A percentile compares a stretch with the other conserved stretches of the same genome.
Conservation (phyloP, 1,140 invertebrate species). For the Mya arenaria region DNA sequence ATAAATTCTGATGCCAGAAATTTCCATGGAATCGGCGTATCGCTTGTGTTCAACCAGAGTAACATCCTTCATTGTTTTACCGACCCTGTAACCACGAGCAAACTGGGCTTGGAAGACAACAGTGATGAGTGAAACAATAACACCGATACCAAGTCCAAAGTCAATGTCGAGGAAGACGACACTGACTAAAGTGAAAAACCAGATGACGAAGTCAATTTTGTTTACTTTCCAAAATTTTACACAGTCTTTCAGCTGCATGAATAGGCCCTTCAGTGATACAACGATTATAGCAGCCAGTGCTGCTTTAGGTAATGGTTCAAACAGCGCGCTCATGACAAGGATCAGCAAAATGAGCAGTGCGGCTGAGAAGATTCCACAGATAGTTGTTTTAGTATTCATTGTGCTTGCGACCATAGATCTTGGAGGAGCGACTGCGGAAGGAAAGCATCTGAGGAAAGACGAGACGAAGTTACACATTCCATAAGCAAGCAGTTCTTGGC, state of each 20-base stretch:
- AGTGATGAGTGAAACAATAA: slow-evolving; percentile 73
- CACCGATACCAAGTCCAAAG: slow-evolving; percentile 76
- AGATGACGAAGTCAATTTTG: slow-evolving; percentile 78
- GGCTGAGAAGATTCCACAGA: slow-evolving; percentile 80
- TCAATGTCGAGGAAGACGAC: slow-evolving; percentile 78
- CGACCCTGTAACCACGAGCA: slow-evolving; percentile 72
- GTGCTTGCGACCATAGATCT: slow-evolving; percentile 85
- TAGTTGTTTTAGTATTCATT: slow-evolving; percentile 73
- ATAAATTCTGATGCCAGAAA: slow-evolving; percentile 81
- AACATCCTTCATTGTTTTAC: slow-evolving; percentile 66
- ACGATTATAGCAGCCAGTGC: slow-evolving; percentile 78
- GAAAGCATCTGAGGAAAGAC: slow-evolving; percentile 83
- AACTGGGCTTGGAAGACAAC: slow-evolving; percentile 78
- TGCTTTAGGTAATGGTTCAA: slow-evolving; percentile 80
- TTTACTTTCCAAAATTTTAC: slow-evolving; percentile 76
- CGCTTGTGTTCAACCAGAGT: slow-evolving; percentile 65
- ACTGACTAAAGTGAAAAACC: slow-evolving; percentile 76
- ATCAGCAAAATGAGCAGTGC: slow-evolving; percentile 82
- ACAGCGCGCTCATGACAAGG: slow-evolving; percentile 80
- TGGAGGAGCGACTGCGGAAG: slow-evolving; percentile 90
- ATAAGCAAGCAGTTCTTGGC: slow-evolving; percentile 83
- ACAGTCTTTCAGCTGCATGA: slow-evolving; percentile 75
- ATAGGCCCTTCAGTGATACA: slow-evolving; percentile 76
- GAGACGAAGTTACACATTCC: slow-evolving; percentile 81
- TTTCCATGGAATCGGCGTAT: slow-evolving; percentile 71